A percentile compares a stretch with the other conserved stretches of the same genome.
These are phyloP conservation scores for Agrilus planipennis DNA, from an alignment of 1,140 invertebrate species.

Conservation along the genomic window DNA sequence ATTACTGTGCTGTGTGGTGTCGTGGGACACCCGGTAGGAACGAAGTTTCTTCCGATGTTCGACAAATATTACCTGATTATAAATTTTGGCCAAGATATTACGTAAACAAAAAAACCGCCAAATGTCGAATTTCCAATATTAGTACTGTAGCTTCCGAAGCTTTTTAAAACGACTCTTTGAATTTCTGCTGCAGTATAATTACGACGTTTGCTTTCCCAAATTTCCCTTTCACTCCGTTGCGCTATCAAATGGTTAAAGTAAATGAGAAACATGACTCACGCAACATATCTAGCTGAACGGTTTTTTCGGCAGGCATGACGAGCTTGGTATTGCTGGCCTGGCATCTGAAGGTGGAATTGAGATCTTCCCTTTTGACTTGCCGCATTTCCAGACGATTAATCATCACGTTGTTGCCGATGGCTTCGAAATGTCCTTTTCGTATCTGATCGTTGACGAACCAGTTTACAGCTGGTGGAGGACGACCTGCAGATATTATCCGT, in stretches of 20 bases:
- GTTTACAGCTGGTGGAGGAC: constrained; percentile 63
- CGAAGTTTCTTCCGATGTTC: no score
- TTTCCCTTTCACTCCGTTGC: background rate
- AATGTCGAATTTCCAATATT: no score
- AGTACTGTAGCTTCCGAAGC: no score
- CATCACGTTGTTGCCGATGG: constrained; percentile 57
- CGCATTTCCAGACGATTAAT: constrained; percentile 64
- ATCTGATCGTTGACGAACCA: constrained; percentile 60
- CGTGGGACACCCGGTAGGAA: no score
- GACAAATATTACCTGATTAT: no score
- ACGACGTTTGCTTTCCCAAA: no score
- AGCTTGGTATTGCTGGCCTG: constrained; percentile 76
- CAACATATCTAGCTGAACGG: constrained; percentile 64
- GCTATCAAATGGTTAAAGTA: background rate
- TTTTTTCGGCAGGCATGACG: constrained; percentile 64
- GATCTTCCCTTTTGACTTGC: constrained; percentile 56
- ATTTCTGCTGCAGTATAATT: no score
- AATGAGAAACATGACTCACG: constrained; percentile 44
- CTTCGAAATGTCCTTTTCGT: constrained; percentile 41
- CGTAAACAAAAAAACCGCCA: no score
- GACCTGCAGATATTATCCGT: no score
- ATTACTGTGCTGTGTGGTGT: no score
- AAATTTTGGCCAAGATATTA: no score
- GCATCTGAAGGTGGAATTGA: constrained; percentile 75
- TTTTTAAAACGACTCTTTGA: no score